These are phyloP conservation scores for Manis pentadactyla DNA, from an alignment of 2,797 vertebrate species.

Conservation along the genomic window DNA sequence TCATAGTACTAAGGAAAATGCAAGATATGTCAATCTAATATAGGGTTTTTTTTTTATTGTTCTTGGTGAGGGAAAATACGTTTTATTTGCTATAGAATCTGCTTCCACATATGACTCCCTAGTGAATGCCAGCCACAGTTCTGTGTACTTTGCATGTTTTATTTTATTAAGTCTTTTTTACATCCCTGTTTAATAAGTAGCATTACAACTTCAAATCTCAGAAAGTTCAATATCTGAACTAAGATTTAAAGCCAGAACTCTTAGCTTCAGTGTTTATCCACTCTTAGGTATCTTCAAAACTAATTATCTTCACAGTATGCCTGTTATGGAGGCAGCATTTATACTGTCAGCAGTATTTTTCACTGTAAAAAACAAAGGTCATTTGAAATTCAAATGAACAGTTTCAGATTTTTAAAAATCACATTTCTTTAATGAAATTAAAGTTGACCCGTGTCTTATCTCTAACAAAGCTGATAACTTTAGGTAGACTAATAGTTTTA, in stretches of 20 bases:
- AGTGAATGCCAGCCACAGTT: background rate
- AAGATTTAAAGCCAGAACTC: background rate
- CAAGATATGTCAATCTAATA: background rate
- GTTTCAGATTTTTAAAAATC: background rate
- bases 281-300: background rate
- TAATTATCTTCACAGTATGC: background rate
- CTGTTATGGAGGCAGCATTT: background rate
- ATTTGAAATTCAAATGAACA: conserved; percentile 33
- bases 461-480: background rate
- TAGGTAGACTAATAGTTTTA: background rate
- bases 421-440: background rate
- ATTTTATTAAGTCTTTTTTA: conserved; percentile 10
- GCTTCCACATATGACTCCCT: background rate
- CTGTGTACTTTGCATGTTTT: background rate
- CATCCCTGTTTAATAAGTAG: background rate
- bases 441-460: background rate
- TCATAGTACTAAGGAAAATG: background rate
- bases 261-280: background rate
- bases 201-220: background rate
- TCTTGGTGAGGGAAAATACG: background rate
- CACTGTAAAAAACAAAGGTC: conserved; percentile 3
- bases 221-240: background rate
- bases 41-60: background rate
- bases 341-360: background rate
- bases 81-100: conserved; percentile 5